Conservation (phyloP, 2,113 vertebrate species). For the Otis tarda region DNA sequence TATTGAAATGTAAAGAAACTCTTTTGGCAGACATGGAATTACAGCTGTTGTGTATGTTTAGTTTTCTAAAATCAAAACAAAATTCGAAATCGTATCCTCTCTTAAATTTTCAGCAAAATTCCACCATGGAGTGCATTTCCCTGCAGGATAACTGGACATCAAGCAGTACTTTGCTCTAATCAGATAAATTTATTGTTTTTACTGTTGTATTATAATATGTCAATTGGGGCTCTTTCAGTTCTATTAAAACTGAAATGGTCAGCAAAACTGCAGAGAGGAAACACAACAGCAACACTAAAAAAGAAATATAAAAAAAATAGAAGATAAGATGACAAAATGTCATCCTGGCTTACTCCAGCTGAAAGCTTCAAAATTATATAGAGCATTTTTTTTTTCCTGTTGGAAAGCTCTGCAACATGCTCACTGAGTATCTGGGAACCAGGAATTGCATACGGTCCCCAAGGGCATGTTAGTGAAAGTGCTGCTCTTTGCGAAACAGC, state of each 20-base stretch:
- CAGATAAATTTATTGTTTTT: background rate
- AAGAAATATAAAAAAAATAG: background rate
- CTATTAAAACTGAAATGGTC: background rate
- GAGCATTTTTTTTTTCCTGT: background rate
- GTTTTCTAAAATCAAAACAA: constrained; percentile 33
- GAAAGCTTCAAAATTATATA: background rate
- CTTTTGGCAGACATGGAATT: background rate
- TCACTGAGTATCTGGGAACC: background rate
- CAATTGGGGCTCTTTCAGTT: background rate
- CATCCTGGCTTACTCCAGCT: background rate
- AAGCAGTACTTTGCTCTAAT: background rate
- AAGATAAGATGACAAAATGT: background rate
- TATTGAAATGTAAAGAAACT: background rate
- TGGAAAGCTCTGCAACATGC: background rate
- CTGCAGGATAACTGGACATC: background rate
- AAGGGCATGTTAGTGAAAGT: constrained; percentile 16
- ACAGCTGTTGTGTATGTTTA: constrained; percentile 11
- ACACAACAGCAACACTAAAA: background rate
- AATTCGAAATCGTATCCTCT: background rate
- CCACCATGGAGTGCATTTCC: background rate
- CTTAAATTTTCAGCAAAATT: background rate
- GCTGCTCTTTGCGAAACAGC: background rate
- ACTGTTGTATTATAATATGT: background rate
- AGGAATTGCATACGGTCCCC: background rate
- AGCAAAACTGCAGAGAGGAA: constrained; percentile 8